Evolutionary conservation across 2,797 vertebrate species (phyloP).

Genomic region (Chanos chanos): DNA sequence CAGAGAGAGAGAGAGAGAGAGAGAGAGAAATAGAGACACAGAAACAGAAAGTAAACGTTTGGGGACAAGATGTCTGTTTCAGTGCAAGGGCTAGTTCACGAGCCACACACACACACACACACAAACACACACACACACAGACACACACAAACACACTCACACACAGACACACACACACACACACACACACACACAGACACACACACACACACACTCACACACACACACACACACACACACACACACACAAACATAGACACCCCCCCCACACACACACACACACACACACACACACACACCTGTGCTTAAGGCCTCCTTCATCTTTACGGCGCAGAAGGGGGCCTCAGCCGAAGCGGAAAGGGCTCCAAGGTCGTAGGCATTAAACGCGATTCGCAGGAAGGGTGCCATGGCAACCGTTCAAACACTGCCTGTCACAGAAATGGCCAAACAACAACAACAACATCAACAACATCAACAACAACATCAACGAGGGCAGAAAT

Average conservation of each 20-base stretch:
- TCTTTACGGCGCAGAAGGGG: slow-evolving; percentile 95
- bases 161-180: neutral
- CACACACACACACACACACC: slow-evolving; percentile 66
- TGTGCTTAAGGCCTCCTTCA: slow-evolving; percentile 93
- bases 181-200: too few relatives aligned
- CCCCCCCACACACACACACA: neutral
- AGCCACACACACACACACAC: too few relatives aligned
- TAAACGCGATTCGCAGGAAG: slow-evolving; percentile 93
- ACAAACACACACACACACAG: too few relatives aligned
- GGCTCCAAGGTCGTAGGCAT: slow-evolving; percentile 85
- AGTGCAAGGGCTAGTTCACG: too few relatives aligned
- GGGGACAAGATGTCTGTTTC: too few relatives aligned
- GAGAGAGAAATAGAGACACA: too few relatives aligned
- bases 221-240: neutral
- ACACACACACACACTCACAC: neutral
- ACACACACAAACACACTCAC: too few relatives aligned
- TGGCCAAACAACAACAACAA: slow-evolving; percentile 11
- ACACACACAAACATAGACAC: neutral
- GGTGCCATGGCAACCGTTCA: slow-evolving; percentile 82
- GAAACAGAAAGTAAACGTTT: too few relatives aligned
- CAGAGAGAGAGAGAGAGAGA: neutral
- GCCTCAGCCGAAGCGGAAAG: slow-evolving; percentile 68
- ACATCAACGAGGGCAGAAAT: too few relatives aligned
- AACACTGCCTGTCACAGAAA: slow-evolving; percentile 51
- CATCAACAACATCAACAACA: too few relatives aligned